These are phyloP conservation scores for Phrynocephalus forsythii DNA, from an alignment of 2,797 vertebrate genomes.

Conservation along the genomic window DNA sequence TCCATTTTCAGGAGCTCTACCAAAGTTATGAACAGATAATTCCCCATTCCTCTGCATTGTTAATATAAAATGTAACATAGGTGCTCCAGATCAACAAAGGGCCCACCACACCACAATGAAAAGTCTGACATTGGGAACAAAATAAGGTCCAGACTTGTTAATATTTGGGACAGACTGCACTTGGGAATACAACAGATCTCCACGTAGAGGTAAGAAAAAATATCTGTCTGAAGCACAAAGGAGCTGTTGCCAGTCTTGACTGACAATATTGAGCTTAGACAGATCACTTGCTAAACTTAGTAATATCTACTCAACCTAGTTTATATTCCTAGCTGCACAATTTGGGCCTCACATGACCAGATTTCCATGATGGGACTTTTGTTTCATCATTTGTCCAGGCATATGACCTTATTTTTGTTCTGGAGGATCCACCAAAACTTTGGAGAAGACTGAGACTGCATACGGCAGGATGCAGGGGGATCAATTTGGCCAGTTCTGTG, in stretches of 20 bases:
- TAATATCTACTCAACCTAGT: too few relatives aligned
- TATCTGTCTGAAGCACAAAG: too few relatives aligned
- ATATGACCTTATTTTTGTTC: not conserved
- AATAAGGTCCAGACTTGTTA: too few relatives aligned
- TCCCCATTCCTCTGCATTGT: not conserved
- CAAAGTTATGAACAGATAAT: not conserved
- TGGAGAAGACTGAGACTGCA: not conserved
- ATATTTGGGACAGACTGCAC: too few relatives aligned
- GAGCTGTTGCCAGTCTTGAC: too few relatives aligned
- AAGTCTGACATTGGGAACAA: too few relatives aligned
- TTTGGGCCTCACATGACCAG: not conserved
- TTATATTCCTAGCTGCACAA: not conserved
- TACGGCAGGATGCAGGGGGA: not conserved
- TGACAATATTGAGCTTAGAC: too few relatives aligned
- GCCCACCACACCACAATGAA: too few relatives aligned
- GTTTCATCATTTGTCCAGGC: not conserved
- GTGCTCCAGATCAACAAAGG: not conserved
- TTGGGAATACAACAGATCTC: too few relatives aligned
- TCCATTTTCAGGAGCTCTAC: not conserved
- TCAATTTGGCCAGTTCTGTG: not conserved
- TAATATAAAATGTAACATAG: not conserved
- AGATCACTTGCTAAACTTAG: too few relatives aligned
- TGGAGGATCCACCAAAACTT: not conserved
- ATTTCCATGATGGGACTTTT: not conserved
- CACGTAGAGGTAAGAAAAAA: too few relatives aligned